These are phyloP conservation scores for Aleiodes testaceus DNA, from an alignment of 2,888 invertebrate species.

Conservation along the genomic window DNA sequence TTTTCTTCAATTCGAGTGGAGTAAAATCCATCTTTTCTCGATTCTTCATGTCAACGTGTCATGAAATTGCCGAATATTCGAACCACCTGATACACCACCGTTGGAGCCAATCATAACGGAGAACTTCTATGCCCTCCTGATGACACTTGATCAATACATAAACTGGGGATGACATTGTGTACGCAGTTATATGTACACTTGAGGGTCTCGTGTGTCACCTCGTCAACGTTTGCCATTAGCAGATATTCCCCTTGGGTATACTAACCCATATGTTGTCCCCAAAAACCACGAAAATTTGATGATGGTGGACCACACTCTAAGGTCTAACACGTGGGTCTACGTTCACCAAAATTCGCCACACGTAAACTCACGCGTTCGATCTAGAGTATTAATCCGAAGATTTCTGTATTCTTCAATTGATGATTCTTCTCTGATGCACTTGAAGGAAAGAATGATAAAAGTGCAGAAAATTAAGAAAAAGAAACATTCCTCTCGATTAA, in stretches of 20 bases:
- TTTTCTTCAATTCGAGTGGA: too few relatives aligned
- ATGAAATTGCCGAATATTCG: too few relatives aligned
- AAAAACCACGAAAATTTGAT: constrained; percentile 44
- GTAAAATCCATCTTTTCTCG: too few relatives aligned
- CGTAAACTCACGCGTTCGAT: constrained; percentile 74
- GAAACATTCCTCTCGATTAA: too few relatives aligned
- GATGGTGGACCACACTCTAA: constrained; percentile 65
- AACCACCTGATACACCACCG: too few relatives aligned
- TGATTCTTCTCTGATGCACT: not conserved
- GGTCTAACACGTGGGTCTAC: constrained; percentile 73
- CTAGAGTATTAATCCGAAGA: constrained; percentile 62
- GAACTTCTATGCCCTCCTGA: not conserved
- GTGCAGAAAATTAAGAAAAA: not conserved
- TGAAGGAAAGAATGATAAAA: not conserved
- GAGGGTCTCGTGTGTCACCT: constrained; percentile 17
- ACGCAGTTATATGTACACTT: not conserved
- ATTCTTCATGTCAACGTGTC: too few relatives aligned
- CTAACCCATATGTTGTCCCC: not conserved
- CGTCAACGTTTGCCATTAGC: constrained; percentile 20
- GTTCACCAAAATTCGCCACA: constrained; percentile 66
- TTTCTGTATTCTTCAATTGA: not conserved
- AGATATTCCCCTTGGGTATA: constrained; percentile 30
- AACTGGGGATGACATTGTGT: constrained; percentile 6
- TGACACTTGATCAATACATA: constrained; percentile 20
- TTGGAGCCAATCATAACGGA: too few relatives aligned